These are phyloP conservation scores for Albula goreensis DNA, from an alignment of 2,113 vertebrate species.

Conservation along the genomic window DNA sequence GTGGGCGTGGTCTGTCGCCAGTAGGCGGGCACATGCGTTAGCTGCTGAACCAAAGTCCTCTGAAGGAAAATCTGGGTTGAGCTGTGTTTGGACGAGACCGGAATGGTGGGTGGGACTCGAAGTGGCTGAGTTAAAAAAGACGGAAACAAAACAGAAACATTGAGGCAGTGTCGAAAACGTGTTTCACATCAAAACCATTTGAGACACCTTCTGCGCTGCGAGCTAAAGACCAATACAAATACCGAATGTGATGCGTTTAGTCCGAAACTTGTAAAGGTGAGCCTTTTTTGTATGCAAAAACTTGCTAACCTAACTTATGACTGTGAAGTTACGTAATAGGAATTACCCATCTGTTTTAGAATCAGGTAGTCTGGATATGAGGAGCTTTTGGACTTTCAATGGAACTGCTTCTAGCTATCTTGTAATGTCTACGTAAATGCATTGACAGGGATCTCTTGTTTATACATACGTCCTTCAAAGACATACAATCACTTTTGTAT, in stretches of 20 bases:
- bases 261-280: neutral
- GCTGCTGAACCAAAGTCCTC: too few species aligned
- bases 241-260: neutral
- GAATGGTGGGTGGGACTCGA: neutral
- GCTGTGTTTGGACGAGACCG: neutral
- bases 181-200: neutral
- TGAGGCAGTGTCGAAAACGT: neutral
- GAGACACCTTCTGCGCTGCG: neutral
- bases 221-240: neutral
- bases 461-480: neutral
- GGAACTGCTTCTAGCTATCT: neutral
- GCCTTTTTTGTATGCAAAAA: neutral
- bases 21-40: neutral
- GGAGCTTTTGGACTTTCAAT: neutral
- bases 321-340: too few species aligned
- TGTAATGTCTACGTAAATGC: neutral
- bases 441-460: neutral
- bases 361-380: neutral
- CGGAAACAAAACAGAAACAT: conserved; percentile 1
- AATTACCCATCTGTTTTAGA: neutral
- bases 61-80: neutral
- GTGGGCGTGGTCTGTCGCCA: neutral
- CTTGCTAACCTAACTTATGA: neutral
- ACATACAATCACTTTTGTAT: neutral
- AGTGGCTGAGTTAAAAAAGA: neutral